These are phyloP conservation scores for Bursaphelenchus mucronatus DNA, from an alignment of 1,140 invertebrate species.

Conservation along the genomic window DNA sequence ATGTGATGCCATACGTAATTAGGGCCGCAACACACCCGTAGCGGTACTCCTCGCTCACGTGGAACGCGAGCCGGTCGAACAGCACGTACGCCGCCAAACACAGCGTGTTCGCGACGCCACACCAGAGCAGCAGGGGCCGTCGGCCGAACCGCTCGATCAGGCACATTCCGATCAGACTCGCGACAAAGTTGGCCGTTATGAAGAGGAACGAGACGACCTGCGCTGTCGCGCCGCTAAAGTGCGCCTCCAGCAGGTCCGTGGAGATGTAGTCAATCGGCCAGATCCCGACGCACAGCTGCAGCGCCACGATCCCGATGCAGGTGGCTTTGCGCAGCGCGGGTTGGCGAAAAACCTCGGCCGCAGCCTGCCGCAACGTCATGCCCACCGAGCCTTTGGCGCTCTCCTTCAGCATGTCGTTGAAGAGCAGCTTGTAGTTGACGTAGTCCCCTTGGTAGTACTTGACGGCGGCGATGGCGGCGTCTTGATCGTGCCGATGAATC, in stretches of 20 bases:
- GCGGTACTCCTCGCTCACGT: conserved; percentile 24
- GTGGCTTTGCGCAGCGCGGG: conserved; percentile 47
- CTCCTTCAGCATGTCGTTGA: conserved; percentile 52
- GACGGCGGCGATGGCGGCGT: conserved; percentile 38
- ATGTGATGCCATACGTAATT: conserved; percentile 45
- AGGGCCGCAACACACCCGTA: conserved; percentile 52
- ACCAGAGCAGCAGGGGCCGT: conserved; percentile 42
- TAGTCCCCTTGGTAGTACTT: conserved; percentile 39
- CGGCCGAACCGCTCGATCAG: conserved; percentile 49
- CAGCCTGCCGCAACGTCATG: conserved; percentile 29
- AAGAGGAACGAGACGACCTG: conserved; percentile 47
- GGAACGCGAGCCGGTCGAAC: conserved; percentile 48
- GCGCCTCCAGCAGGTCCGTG: conserved; percentile 51
- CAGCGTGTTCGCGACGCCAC: conserved; percentile 52
- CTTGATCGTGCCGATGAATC: conserved; percentile 39
- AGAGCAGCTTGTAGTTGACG: conserved; percentile 30
- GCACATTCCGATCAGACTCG: conserved; percentile 40
- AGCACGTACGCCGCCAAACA: conserved; percentile 43
- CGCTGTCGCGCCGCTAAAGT: conserved; percentile 37
- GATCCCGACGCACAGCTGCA: conserved; percentile 49
- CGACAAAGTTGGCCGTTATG: conserved; percentile 49
- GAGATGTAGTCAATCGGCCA: conserved; percentile 53
- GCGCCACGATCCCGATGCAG: conserved; percentile 39
- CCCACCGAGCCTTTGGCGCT: conserved; percentile 18
- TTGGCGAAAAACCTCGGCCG: conserved; percentile 36